phyloP scores from a whole-genome alignment of 2,797 vertebrate species.

The Synanceia verrucosa region DNA sequence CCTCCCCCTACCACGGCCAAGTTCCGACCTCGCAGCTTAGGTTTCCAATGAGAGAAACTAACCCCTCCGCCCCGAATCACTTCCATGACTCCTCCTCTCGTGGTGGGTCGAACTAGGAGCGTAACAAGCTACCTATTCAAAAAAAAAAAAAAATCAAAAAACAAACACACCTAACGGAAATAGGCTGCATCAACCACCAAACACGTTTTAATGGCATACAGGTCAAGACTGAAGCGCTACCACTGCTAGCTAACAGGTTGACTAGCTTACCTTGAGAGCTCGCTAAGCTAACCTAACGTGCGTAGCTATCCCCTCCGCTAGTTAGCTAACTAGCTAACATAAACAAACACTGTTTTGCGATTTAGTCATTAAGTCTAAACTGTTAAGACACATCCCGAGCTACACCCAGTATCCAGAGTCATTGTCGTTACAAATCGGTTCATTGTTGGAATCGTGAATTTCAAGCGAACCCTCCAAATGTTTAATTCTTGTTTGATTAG shows the following conservation, averaged over 20 bases:
- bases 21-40: constrained; percentile 80
- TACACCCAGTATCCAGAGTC: rapidly evolving
- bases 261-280: constrained; percentile 62
- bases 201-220: neutral
- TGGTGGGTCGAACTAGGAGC: constrained; percentile 35
- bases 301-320: constrained; percentile 60
- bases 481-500: constrained; percentile 61
- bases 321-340: constrained; percentile 73
- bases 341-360: constrained; percentile 71
- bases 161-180: neutral
- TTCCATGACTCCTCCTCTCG: constrained; percentile 72
- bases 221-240: neutral
- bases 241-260: constrained; percentile 63
- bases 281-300: constrained; percentile 54
- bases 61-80: constrained; percentile 73
- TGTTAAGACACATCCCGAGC: rapidly evolving
- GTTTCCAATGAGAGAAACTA: constrained; percentile 78
- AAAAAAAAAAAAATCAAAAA: neutral
- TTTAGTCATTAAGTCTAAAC: constrained; percentile 2
- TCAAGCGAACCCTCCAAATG: constrained; percentile 13
- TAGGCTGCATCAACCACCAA: neutral
- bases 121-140: constrained; percentile 7
- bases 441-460: constrained; percentile 1
- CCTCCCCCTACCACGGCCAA: constrained; percentile 79
- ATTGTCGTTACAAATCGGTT: neutral